Percentiles rank a stretch among this genome's conserved stretches.
phyloP scores from a whole-genome alignment of 1,140 invertebrate genomes.

The Heliconius himera region DNA sequence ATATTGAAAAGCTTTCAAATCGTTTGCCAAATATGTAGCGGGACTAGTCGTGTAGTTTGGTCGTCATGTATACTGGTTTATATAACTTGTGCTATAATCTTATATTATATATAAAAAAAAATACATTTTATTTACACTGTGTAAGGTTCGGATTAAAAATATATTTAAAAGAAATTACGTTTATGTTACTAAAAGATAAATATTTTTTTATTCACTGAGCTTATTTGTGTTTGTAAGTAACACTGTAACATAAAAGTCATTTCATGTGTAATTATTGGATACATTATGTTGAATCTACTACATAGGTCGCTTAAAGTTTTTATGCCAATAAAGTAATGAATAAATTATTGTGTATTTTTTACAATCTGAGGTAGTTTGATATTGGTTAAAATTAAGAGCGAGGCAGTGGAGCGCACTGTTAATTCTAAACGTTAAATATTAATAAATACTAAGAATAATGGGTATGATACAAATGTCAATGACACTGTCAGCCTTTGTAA shows the following conservation, averaged over 20 bases:
- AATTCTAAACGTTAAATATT: slow-evolving; percentile 16
- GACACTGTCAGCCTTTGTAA: slow-evolving; percentile 45
- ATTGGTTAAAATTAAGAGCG: slow-evolving; percentile 16
- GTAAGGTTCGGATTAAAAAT: slow-evolving; percentile 50
- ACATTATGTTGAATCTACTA: slow-evolving; percentile 58
- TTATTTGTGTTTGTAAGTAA: slow-evolving; percentile 71
- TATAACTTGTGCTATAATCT: slow-evolving; percentile 21
- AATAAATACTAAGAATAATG: slow-evolving; percentile 29
- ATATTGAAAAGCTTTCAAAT: slow-evolving; percentile 18
- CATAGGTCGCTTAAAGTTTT: slow-evolving; percentile 75
- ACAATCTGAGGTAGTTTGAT: slow-evolving; percentile 38
- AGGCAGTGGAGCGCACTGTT: slow-evolving; percentile 28
- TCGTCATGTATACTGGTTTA: slow-evolving; percentile 26
- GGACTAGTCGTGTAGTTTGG: slow-evolving; percentile 36
- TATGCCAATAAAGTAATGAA: slow-evolving; percentile 76
- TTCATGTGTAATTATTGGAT: slow-evolving; percentile 60
- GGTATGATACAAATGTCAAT: slow-evolving; percentile 26
- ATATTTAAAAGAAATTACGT: slow-evolving; percentile 65
- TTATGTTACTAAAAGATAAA: slow-evolving; percentile 65
- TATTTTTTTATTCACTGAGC: slow-evolving; percentile 77
- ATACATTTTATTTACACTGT: slow-evolving; percentile 40
- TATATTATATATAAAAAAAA: not conserved
- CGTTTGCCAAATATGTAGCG: slow-evolving; percentile 31
- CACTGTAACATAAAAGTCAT: slow-evolving; percentile 73
- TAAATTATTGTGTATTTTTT: slow-evolving; percentile 58